Evolutionary conservation across 2,113 vertebrate genomes (phyloP), one percentile per base, ranked within the genome.

Genomic region (Myodes glareolus): DNA sequence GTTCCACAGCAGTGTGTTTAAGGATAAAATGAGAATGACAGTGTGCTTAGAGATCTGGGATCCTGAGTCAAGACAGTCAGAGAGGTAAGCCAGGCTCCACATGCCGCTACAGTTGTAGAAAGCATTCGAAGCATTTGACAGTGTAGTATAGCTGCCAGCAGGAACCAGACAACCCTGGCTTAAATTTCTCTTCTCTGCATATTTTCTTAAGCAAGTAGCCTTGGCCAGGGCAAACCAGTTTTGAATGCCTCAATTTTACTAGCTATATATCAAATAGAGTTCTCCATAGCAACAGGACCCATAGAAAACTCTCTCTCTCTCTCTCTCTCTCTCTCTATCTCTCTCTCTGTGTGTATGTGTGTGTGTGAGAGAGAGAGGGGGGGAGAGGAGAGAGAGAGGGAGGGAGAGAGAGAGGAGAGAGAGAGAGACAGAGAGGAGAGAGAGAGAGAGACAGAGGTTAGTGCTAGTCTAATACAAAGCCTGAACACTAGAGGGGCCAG

Each of bases 71-170:
- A 50, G 68, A n/a, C 8, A 73, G 70, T 27, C 67, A 70, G 50
- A 70, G 50, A 91, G 17, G 3, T 27, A 75, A 52, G 42, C 47
- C n/a, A 33, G 33, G 3, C 31, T 36, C 39, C 10, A 7, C 0
- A 21, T 1, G 2, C 16, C 4, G 9, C 0, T 36, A 10, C 1
- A 25, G 25, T 0, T 13, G 27, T 63, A 70, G 11, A 61, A 65
- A 52, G 39, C 13, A 10, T 23, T 50, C 47, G 55, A 58, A 5
- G 55, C 55, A 14, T 27, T 50, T 25, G 55, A 12, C 0, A 17
- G 17, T 14, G 0, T 0, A 2, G 14, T 14, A 5, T 2, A 63
- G 33, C 7, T 58, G 47, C 45, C 70, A 10, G 6, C 10, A 42
- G 27, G 47, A 88, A 27, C 27, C 68, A 47, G 25, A n/a, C 3